Evolutionary conservation across 2,797 vertebrate species (phyloP), one percentile per base, ranked within the genome.

Genomic region (Etheostoma perlongum): DNA sequence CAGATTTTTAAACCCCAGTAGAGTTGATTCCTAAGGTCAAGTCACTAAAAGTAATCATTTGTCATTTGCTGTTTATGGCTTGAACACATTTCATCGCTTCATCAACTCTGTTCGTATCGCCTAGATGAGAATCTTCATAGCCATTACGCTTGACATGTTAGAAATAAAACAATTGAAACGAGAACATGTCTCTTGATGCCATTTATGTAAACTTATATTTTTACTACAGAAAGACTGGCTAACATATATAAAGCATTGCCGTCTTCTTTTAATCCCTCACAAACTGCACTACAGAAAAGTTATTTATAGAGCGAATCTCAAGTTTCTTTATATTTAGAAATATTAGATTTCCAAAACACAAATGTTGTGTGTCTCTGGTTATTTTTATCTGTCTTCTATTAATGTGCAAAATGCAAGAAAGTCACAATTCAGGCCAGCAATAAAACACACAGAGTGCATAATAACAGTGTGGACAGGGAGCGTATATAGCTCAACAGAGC

Each of bases 271-370:
- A 27, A 36, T 75, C 55, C 2, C 14, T 33, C 6, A 58, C 27
- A 33, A 19, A 4, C 4, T 73, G 46, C n/a, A 25, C 16, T 7
- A 51, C 61, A 53, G 48, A 65, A 16, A 36, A 52, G 49, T n/a
- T 63, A 62, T 70, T 67, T 71, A 27, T 30, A 49, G 36, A 83
- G 36, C 8, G 0, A 61, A 33, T 73, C 52, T 25, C 4, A 0
- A 75, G 47, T 49, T 27, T 2, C 12, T 57, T 62, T 84, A 82
- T 72, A 72, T 82, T 75, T 77, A 74, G 76, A 52, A 67, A 46
- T 33, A 64, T 48, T 30, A 59, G 13, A 64, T 55, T 42, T 66
- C 52, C 23, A 51, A 67, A 64, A 46, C 49, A 68, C 61, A 36
- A 27, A 11, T 57, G 53, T 64, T 64, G 70, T 36, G n/a, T 9